Evolutionary conservation across 2,113 vertebrate genomes (phyloP).

Genomic region (Neodontobutis hainanensis): DNA sequence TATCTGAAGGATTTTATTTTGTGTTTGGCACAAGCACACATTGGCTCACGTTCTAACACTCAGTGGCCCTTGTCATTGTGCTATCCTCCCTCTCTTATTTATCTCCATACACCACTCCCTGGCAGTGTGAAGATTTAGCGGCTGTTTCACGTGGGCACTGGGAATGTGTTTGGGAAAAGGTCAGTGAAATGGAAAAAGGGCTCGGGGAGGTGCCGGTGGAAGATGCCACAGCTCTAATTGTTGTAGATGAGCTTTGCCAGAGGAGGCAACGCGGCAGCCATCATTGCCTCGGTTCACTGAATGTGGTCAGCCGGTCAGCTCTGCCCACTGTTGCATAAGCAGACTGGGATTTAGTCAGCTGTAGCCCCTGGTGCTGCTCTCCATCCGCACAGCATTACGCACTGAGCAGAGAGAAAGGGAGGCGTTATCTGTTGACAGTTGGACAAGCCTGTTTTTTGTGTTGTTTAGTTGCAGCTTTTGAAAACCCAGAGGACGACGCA

Average conservation of each 20-base stretch:
- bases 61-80: conserved; percentile 15
- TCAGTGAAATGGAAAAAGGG: conserved; percentile 16
- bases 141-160: neutral
- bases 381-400: neutral
- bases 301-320: conserved; percentile 21
- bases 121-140: neutral
- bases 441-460: conserved; percentile 31
- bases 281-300: conserved; percentile 22
- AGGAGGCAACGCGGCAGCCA: neutral
- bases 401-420: neutral
- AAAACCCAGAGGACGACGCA: neutral
- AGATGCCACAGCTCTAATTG: conserved; percentile 21
- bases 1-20: no score
- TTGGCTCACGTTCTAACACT: conserved; percentile 16
- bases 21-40: neutral
- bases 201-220: neutral
- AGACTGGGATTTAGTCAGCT: conserved; percentile 51
- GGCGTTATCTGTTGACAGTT: neutral
- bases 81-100: conserved; percentile 14
- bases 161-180: conserved; percentile 2
- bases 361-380: conserved; percentile 30
- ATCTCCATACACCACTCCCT: conserved; percentile 10
- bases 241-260: conserved; percentile 4
- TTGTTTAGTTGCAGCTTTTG: conserved; percentile 16
- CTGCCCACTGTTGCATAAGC: conserved; percentile 52